These are phyloP conservation scores for Zaprionus bogoriensis DNA, from an alignment of 2,888 invertebrate species.

Conservation along the genomic window DNA sequence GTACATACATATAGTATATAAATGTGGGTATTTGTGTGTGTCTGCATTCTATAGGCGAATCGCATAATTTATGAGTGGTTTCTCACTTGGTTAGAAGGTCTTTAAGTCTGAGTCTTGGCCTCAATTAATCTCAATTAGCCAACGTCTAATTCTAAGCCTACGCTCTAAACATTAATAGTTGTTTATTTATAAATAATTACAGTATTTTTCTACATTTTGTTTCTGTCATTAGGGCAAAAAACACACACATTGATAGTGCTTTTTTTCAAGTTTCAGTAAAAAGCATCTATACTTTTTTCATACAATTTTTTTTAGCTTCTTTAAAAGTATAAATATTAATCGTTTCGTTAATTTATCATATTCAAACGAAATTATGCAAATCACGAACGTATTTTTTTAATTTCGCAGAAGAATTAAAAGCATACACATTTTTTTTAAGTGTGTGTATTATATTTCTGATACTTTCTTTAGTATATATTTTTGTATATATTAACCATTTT, in stretches of 20 bases:
- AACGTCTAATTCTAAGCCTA: conserved; percentile 28
- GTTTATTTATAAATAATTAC: conserved; percentile 35
- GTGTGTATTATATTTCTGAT: too few relatives aligned
- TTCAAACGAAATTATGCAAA: too few relatives aligned
- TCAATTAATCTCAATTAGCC: conserved; percentile 45
- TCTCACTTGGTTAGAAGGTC: conserved; percentile 35
- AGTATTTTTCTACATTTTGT: conserved; percentile 8
- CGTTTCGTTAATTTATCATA: too few relatives aligned
- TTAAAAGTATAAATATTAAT: too few relatives aligned
- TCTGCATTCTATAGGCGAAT: not conserved
- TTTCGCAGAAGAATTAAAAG: not conserved
- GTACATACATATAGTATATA: not conserved
- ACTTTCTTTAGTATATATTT: not conserved
- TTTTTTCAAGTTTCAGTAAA: too few relatives aligned
- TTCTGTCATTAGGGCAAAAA: too few relatives aligned
- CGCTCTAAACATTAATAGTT: conserved; percentile 28
- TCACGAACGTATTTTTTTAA: too few relatives aligned
- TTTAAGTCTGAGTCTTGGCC: conserved; percentile 1
- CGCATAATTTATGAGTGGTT: conserved; percentile 1
- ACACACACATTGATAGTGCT: too few relatives aligned
- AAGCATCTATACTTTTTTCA: too few relatives aligned
- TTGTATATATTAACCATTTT: not conserved
- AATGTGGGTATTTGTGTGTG: not conserved
- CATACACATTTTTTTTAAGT: too few relatives aligned
- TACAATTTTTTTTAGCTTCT: too few relatives aligned